A percentile compares a stretch with the other conserved stretches of the same genome.
phyloP scores from a whole-genome alignment of 2,797 vertebrate species.

The Acanthis flammea region DNA sequence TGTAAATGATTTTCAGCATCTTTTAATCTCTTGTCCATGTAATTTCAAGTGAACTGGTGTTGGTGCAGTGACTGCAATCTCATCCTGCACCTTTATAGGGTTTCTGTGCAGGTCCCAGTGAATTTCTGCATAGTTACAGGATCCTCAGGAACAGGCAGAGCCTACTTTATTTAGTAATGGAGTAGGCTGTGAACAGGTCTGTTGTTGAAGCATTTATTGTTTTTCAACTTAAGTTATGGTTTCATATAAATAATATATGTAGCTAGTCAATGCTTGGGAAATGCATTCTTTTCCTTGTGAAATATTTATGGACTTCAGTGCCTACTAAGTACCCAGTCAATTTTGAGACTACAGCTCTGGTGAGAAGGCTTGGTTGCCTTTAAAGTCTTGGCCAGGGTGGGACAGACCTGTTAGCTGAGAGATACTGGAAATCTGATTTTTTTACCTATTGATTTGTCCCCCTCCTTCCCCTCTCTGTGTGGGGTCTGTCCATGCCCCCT shows the following conservation, averaged over 20 bases:
- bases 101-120: not conserved
- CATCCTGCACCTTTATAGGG: not conserved
- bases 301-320: slow-evolving; percentile 76
- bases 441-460: not conserved
- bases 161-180: slow-evolving; percentile 39
- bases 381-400: not conserved
- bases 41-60: not conserved
- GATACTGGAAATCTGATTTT: not conserved
- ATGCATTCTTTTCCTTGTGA: slow-evolving; percentile 74
- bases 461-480: not conserved
- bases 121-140: not conserved
- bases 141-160: not conserved
- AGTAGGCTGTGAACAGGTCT: slow-evolving; percentile 25
- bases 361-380: not conserved
- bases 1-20: not conserved
- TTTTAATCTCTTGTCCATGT: not conserved
- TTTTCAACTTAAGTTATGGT: slow-evolving; percentile 76
- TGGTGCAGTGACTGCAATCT: not conserved
- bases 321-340: slow-evolving; percentile 74
- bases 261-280: slow-evolving; percentile 69
- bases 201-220: slow-evolving; percentile 65
- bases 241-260: slow-evolving; percentile 79
- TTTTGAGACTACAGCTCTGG: slow-evolving; percentile 40
- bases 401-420: not conserved
- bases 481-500: accelerated